Conservation (phyloP, 2,888 invertebrate species). For the Coremacera marginata region DNA sequence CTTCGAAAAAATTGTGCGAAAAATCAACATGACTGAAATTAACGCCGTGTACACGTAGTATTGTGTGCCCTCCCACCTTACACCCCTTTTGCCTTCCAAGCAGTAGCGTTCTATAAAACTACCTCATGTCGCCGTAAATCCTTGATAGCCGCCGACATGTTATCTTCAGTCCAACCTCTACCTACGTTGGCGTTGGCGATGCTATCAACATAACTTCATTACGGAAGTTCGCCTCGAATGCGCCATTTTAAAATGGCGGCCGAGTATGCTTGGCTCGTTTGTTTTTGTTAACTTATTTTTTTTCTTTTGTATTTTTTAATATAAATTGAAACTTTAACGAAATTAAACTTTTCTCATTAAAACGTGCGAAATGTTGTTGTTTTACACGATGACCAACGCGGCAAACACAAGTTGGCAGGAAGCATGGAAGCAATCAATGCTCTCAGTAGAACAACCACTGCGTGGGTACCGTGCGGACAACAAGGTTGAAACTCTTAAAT, state of each 20-base stretch:
- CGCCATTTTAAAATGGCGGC: slow-evolving; percentile 46
- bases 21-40: slow-evolving; percentile 7
- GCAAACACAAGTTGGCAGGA: slow-evolving; percentile 7
- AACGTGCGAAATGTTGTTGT: slow-evolving; percentile 58
- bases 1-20: background rate
- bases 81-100: background rate
- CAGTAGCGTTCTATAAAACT: background rate
- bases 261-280: background rate
- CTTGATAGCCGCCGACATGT: background rate
- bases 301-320: slow-evolving; percentile 50
- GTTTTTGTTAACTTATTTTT: background rate
- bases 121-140: slow-evolving; percentile 22
- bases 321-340: slow-evolving; percentile 63
- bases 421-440: background rate
- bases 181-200: slow-evolving; percentile 39
- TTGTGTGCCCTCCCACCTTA: background rate
- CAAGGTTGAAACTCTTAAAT: background rate
- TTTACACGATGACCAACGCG: slow-evolving; percentile 44
- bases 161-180: background rate
- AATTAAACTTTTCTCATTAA: slow-evolving; percentile 68
- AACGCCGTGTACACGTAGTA: background rate
- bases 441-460: background rate
- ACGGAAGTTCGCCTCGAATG: slow-evolving; percentile 54
- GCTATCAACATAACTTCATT: slow-evolving; percentile 64
- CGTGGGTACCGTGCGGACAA: slow-evolving; percentile 11